Base-by-base conservation (phyloP, 2,888 invertebrate genomes). In the Dugesia japonica region DNA sequence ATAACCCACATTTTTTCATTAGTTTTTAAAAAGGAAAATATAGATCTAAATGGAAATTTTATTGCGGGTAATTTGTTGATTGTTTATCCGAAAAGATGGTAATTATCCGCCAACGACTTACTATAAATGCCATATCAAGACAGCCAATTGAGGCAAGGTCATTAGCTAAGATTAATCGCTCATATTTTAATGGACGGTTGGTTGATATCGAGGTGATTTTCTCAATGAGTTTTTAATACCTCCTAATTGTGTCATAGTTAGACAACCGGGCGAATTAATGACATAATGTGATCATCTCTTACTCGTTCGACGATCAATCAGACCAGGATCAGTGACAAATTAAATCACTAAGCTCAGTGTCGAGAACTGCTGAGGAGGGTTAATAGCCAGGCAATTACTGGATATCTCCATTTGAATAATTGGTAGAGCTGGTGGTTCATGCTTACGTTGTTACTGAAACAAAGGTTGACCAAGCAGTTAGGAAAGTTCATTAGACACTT, bases 21-120 rank as follows among this genome's bases (percentile, higher is more conserved):
- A 56, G 56, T 9, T 56, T 56, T 56, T 56, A 56, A 56, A 56
- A 4, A 56, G n/a, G 56, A 23, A 56, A 56, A 56, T 56, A 56
- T 56, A 56, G 56, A 56, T 56, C n/a, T 56, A 56, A 56, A 56
- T 56, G 56, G 56, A 56, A 56, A 56, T 56, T 56, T 56, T 56
- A 56, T 56, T 56, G 56, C 56, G 56, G 31, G 56, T 56, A 56
- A 56, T 56, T 56, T 56, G 56, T 56, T 56, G 56, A 56, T 56
- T 56, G 56, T 56, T 56, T 56, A 56, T 56, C 56, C 20, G 9
- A 56, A 56, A 56, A 56, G 56, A 20, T 56, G 56, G 56, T 56
- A 56, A 56, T 56, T 56, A 56, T 56, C 56, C n/a, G 56, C 56
- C 56, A 56, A 56, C 56, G 56, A 56, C 56, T 56, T 56, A 56